phyloP scores from a whole-genome alignment of 1,140 invertebrate genomes.

The Episyrphus balteatus region DNA sequence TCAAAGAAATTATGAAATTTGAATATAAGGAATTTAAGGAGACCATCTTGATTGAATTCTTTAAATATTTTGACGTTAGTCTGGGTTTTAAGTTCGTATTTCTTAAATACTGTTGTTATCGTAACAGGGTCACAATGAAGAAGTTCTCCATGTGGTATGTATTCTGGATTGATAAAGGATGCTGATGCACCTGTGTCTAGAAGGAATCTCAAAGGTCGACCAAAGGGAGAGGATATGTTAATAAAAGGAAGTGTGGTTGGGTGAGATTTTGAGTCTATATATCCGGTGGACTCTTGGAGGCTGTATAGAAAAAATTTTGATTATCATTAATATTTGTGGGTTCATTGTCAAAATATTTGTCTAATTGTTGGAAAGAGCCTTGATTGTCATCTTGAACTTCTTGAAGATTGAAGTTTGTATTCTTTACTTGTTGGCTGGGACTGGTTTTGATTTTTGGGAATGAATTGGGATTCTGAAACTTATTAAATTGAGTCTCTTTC shows the following conservation, averaged over 20 bases:
- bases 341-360: background rate
- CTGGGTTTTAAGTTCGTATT: background rate
- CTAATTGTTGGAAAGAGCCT: background rate
- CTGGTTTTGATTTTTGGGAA: background rate
- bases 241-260: background rate
- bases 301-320: background rate
- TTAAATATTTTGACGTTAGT: background rate
- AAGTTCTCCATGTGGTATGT: background rate
- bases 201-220: background rate
- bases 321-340: background rate
- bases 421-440: background rate
- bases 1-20: slow-evolving; percentile 4
- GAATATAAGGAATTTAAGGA: background rate
- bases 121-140: background rate
- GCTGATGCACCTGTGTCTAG: slow-evolving; percentile 2
- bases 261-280: background rate
- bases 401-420: background rate
- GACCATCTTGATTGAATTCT: slow-evolving; percentile 1
- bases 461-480: background rate
- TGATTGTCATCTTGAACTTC: background rate
- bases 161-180: slow-evolving; percentile 4
- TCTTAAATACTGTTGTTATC: background rate
- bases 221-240: background rate
- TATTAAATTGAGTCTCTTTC: no score
- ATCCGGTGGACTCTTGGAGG: background rate